phyloP scores from a whole-genome alignment of 2,888 invertebrate genomes.

The Teleiodes luculella region DNA sequence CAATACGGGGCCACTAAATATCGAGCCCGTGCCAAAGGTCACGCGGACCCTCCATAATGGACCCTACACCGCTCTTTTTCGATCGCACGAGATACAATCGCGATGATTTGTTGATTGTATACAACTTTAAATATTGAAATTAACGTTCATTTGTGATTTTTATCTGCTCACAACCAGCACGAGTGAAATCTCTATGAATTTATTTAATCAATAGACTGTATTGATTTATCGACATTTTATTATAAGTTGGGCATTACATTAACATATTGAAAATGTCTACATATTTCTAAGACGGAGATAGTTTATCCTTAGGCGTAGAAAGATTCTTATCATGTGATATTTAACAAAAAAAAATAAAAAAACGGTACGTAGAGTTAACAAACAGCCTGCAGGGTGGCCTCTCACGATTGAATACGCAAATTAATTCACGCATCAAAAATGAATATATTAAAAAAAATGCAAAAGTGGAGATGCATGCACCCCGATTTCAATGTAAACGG shows the following conservation, averaged over 20 bases:
- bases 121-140: slow-evolving; percentile 73
- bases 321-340: background rate
- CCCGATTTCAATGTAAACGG: slow-evolving; percentile 19
- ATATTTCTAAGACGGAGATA: background rate
- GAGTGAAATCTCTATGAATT: slow-evolving; percentile 34
- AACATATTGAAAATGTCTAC: no score
- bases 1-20: slow-evolving; percentile 67
- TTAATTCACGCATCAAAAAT: slow-evolving; percentile 33
- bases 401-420: no score
- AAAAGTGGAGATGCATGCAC: slow-evolving; percentile 30
- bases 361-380: slow-evolving; percentile 19
- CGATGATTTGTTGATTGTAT: slow-evolving; percentile 74
- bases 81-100: slow-evolving; percentile 69
- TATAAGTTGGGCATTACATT: slow-evolving; percentile 18
- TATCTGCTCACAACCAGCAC: slow-evolving; percentile 41
- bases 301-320: background rate
- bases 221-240: slow-evolving; percentile 27
- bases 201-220: slow-evolving; percentile 28
- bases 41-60: slow-evolving; percentile 56
- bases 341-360: background rate
- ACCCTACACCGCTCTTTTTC: slow-evolving; percentile 54
- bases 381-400: slow-evolving; percentile 34
- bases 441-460: slow-evolving; percentile 34
- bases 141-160: slow-evolving; percentile 71
- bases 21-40: slow-evolving; percentile 69